Conservation (phyloP, 2,113 vertebrate genomes). For the Siniperca chuatsi region DNA sequence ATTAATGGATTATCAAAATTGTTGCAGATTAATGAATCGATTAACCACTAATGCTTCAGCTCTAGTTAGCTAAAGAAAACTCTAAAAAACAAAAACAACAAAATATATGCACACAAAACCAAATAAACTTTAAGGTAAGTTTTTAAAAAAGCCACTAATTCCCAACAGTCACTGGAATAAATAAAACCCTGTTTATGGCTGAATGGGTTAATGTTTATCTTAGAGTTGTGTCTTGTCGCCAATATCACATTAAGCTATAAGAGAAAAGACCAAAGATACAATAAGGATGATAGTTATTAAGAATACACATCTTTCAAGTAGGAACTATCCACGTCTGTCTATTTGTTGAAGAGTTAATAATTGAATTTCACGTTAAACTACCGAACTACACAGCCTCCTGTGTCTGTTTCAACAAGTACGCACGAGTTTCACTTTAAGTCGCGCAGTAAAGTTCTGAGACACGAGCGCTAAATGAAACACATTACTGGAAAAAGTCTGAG, state of each 20-base stretch:
- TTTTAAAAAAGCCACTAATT: background rate
- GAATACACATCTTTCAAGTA: background rate
- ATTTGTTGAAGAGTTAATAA: background rate
- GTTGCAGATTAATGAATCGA: no score
- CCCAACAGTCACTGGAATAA: background rate
- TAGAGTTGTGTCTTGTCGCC: no score
- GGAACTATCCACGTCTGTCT: background rate
- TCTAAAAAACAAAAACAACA: no score
- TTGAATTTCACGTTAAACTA: background rate
- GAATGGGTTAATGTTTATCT: no score
- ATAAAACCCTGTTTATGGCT: background rate
- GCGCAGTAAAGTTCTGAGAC: background rate
- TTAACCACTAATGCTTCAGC: no score
- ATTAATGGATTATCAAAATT: no score
- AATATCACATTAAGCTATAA: no score
- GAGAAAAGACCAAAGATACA: no score
- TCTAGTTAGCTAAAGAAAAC: background rate
- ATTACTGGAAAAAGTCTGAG: background rate
- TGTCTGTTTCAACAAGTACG: no score
- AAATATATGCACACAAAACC: no score
- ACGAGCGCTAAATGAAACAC: background rate
- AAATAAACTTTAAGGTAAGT: background rate
- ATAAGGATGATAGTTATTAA: background rate
- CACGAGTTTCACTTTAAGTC: background rate
- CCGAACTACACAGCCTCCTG: background rate